Evolutionary conservation across 2,888 invertebrate species (phyloP).

Genomic region (Lasius platythorax): DNA sequence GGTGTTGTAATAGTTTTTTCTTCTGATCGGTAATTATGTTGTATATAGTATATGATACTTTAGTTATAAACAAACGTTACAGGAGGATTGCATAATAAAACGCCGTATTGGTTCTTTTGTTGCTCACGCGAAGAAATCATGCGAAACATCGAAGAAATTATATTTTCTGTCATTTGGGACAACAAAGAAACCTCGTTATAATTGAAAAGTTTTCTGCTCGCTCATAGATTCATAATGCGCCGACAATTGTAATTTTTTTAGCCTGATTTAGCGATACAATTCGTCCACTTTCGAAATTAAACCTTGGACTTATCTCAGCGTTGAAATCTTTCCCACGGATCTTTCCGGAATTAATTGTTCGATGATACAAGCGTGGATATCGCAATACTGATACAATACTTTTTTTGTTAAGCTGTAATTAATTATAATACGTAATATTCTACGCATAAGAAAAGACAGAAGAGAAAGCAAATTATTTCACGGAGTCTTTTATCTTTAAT

Average conservation of each 20-base stretch:
- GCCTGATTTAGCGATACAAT: neutral
- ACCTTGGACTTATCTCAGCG: neutral
- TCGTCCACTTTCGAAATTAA: conserved; percentile 14
- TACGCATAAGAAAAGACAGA: neutral
- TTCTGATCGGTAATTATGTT: conserved; percentile 48
- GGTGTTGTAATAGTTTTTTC: conserved; percentile 42
- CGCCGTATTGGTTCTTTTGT: neutral
- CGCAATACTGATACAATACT: neutral
- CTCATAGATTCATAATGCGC: conserved; percentile 14
- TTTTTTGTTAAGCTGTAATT: neutral
- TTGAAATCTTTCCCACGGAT: neutral
- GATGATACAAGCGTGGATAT: neutral
- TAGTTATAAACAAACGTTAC: conserved; percentile 59
- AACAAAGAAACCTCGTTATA: conserved; percentile 2
- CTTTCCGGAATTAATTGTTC: neutral
- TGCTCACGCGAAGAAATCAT: conserved; percentile 21
- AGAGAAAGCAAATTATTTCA: conserved; percentile 10
- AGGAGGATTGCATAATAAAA: conserved; percentile 40
- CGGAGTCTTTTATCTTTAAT: neutral
- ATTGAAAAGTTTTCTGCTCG: conserved; percentile 6
- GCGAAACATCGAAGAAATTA: conserved; percentile 32
- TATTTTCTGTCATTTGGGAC: neutral
- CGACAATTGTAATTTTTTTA: conserved; percentile 15
- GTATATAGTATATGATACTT: conserved; percentile 57
- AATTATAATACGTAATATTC: conserved; percentile 5